These are phyloP conservation scores for Chesias legatella DNA, from an alignment of 2,888 invertebrate genomes.

Conservation along the genomic window DNA sequence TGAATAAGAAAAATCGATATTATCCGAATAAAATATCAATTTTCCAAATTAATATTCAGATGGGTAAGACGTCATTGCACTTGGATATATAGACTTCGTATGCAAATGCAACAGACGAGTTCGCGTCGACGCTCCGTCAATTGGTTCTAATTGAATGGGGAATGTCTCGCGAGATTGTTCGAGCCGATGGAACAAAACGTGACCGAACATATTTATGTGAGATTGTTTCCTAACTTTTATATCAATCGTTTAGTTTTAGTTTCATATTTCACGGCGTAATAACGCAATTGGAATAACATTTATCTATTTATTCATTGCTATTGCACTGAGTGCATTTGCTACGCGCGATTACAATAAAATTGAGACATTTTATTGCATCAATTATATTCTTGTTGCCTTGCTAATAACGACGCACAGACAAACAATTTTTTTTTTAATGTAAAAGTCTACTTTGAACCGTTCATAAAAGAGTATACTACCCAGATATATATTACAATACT, in stretches of 20 bases:
- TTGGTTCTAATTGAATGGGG: conserved; percentile 29
- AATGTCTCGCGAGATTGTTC: conserved; percentile 9
- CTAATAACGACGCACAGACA: too few relatives aligned
- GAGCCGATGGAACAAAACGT: conserved; percentile 2
- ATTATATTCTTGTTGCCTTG: too few relatives aligned
- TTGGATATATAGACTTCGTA: conserved; percentile 1
- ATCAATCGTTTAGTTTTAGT: conserved; percentile 7
- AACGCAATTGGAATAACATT: conserved; percentile 3
- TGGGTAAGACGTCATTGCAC: conserved; percentile 1
- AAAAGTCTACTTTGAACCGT: too few relatives aligned
- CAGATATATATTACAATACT: too few relatives aligned
- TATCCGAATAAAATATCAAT: not conserved
- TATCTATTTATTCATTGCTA: too few relatives aligned
- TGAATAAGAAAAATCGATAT: too few relatives aligned
- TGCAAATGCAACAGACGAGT: conserved; percentile 17
- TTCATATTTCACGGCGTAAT: conserved; percentile 10
- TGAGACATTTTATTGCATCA: too few relatives aligned
- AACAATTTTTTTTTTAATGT: too few relatives aligned
- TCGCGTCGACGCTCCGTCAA: conserved; percentile 19
- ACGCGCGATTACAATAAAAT: too few relatives aligned
- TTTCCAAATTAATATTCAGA: not conserved
- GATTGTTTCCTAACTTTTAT: conserved; percentile 8
- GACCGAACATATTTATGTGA: conserved; percentile 2
- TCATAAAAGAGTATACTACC: too few relatives aligned
- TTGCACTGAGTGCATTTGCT: too few relatives aligned